These are phyloP conservation scores for Gryllus longicercus DNA, from an alignment of 2,888 invertebrate species.

Conservation along the genomic window DNA sequence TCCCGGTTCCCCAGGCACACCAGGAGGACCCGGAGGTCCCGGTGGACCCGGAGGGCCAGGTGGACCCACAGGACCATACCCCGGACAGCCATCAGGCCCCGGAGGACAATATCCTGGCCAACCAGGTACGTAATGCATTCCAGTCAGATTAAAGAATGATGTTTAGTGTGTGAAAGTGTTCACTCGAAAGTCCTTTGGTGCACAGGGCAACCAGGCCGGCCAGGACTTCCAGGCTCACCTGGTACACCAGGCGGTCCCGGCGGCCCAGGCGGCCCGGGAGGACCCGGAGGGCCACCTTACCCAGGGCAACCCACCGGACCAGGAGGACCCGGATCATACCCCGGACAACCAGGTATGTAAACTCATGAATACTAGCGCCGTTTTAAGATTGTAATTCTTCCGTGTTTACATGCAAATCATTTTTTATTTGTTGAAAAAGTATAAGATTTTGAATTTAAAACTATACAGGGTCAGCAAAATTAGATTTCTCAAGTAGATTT, in stretches of 20 bases:
- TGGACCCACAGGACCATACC: constrained; percentile 25
- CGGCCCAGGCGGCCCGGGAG: constrained; percentile 37
- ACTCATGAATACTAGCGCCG: too few relatives aligned
- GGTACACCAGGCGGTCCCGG: constrained; percentile 38
- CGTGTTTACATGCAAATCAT: too few relatives aligned
- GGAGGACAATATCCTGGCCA: constrained; percentile 41
- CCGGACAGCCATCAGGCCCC: constrained; percentile 35
- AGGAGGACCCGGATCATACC: constrained; percentile 29
- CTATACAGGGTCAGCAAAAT: too few relatives aligned
- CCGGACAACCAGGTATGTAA: constrained; percentile 28
- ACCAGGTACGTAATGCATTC: constrained; percentile 31
- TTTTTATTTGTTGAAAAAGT: too few relatives aligned
- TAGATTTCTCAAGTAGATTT: too few relatives aligned
- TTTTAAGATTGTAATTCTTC: too few relatives aligned
- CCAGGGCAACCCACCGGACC: constrained; percentile 32
- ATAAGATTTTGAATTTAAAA: too few relatives aligned
- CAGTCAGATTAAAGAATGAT: not conserved
- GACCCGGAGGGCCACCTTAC: constrained; percentile 39
- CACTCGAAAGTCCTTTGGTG: not conserved
- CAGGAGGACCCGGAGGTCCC: constrained; percentile 40
- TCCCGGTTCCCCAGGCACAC: constrained; percentile 32
- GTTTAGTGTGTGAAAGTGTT: not conserved
- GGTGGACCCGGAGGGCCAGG: constrained; percentile 36
- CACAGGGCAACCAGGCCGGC: not conserved
- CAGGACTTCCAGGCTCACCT: not conserved